Conservation (phyloP, 2,113 vertebrate genomes). For the Crypturellus undulatus region DNA sequence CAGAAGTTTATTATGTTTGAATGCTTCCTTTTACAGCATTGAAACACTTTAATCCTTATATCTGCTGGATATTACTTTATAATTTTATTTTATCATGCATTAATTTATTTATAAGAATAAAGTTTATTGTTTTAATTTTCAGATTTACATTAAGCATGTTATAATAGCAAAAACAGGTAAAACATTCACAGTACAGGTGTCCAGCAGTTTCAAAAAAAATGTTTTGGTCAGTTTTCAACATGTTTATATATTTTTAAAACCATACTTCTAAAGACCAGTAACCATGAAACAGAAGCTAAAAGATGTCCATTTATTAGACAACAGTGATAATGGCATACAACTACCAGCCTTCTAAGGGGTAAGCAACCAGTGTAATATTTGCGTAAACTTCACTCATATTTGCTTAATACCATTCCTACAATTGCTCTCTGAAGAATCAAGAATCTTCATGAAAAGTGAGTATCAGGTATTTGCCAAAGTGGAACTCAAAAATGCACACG, state of each 20-base stretch:
- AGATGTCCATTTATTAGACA: not conserved
- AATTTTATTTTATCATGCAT: not conserved
- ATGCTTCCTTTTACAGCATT: not conserved
- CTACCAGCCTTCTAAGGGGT: not conserved
- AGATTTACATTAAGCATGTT: not conserved
- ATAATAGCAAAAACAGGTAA: not conserved
- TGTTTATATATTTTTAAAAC: not conserved
- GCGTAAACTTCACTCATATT: not conserved
- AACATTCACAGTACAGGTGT: not conserved
- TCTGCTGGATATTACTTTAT: not conserved
- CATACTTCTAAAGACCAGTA: not conserved
- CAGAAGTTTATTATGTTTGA: not conserved
- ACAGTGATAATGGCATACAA: not conserved
- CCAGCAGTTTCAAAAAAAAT: not conserved
- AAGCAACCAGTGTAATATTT: not conserved
- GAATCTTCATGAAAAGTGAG: not conserved
- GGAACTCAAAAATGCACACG: not conserved
- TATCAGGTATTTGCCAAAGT: not conserved
- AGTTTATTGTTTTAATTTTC: not conserved
- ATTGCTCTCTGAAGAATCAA: not conserved
- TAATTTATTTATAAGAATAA: not conserved
- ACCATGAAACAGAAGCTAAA: not conserved
- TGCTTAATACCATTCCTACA: not conserved
- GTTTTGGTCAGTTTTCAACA: not conserved
- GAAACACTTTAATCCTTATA: not conserved